These are phyloP conservation scores for Agonopterix arenella DNA, from an alignment of 2,888 invertebrate genomes.

Conservation along the genomic window DNA sequence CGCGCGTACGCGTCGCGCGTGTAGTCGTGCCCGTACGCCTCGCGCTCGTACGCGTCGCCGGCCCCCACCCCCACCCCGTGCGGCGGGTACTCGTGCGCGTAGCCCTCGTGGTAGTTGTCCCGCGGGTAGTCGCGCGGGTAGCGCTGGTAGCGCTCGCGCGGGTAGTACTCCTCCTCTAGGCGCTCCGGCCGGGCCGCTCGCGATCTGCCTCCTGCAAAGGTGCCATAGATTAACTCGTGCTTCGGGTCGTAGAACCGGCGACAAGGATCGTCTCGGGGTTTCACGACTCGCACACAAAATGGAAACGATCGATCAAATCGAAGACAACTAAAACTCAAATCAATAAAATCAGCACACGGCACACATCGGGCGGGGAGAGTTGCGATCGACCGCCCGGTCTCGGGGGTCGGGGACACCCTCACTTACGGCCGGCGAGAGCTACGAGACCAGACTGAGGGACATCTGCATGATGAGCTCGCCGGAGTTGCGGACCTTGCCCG, in stretches of 20 bases:
- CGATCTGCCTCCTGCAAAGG: slow-evolving; percentile 47
- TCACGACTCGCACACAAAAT: neutral
- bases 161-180: slow-evolving; percentile 75
- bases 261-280: neutral
- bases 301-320: neutral
- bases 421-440: slow-evolving; percentile 47
- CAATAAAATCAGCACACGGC: slow-evolving; percentile 19
- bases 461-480: slow-evolving; percentile 44
- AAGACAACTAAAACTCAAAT: slow-evolving; percentile 12
- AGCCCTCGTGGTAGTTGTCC: slow-evolving; percentile 19
- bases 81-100: slow-evolving; percentile 36
- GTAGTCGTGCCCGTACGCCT: slow-evolving; percentile 49
- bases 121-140: slow-evolving; percentile 26
- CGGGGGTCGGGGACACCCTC: slow-evolving; percentile 5
- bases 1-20: slow-evolving; percentile 70
- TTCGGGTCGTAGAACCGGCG: neutral
- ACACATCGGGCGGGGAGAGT: slow-evolving; percentile 23
- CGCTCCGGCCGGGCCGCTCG: slow-evolving; percentile 73
- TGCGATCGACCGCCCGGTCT: slow-evolving; percentile 4
- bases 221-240: neutral
- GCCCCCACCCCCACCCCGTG: slow-evolving; percentile 30
- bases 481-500: slow-evolving; percentile 58
- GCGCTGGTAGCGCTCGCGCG: slow-evolving; percentile 45
- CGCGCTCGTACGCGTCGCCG: slow-evolving; percentile 55
- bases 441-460: slow-evolving; percentile 44